Percentiles rank a stretch among this genome's conserved stretches.
phyloP scores from a whole-genome alignment of 2,888 invertebrate genomes.

The Leptinotarsa tumamoca region DNA sequence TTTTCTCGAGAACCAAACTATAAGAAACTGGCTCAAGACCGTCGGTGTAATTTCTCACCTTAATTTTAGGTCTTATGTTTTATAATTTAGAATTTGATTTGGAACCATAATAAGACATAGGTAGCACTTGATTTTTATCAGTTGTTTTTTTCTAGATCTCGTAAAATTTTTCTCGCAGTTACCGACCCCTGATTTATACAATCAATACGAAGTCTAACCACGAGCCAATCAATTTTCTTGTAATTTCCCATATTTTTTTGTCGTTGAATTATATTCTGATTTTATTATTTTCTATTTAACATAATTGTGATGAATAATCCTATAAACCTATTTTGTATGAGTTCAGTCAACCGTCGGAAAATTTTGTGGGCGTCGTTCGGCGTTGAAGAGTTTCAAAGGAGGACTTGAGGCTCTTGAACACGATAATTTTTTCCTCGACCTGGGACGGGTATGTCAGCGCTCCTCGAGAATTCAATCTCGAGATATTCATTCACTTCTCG shows the following conservation, averaged over 20 bases:
- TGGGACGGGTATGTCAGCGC: slow-evolving; percentile 36
- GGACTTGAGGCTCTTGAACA: slow-evolving; percentile 16
- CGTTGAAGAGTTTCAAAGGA: slow-evolving; percentile 24
- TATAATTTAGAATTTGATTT: too few relatives aligned
- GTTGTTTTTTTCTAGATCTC: too few relatives aligned
- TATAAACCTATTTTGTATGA: not conserved
- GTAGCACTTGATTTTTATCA: too few relatives aligned
- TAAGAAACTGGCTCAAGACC: too few relatives aligned
- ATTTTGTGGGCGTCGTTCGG: slow-evolving; percentile 27
- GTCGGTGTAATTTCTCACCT: too few relatives aligned
- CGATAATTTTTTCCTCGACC: slow-evolving; percentile 30
- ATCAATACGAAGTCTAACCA: too few relatives aligned
- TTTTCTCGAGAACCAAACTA: too few relatives aligned
- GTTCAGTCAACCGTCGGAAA: slow-evolving; percentile 2
- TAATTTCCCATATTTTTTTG: not conserved
- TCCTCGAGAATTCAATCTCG: slow-evolving; percentile 29
- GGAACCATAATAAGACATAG: too few relatives aligned
- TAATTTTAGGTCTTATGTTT: too few relatives aligned
- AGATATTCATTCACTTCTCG: slow-evolving; percentile 29
- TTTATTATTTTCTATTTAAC: not conserved
- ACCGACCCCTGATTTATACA: too few relatives aligned
- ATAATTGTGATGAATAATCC: not conserved
- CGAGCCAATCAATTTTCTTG: too few relatives aligned
- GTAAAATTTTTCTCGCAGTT: too few relatives aligned
- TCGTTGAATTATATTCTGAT: not conserved